Conservation (phyloP, 2,797 vertebrate species). For the Pelochelys cantorii region DNA sequence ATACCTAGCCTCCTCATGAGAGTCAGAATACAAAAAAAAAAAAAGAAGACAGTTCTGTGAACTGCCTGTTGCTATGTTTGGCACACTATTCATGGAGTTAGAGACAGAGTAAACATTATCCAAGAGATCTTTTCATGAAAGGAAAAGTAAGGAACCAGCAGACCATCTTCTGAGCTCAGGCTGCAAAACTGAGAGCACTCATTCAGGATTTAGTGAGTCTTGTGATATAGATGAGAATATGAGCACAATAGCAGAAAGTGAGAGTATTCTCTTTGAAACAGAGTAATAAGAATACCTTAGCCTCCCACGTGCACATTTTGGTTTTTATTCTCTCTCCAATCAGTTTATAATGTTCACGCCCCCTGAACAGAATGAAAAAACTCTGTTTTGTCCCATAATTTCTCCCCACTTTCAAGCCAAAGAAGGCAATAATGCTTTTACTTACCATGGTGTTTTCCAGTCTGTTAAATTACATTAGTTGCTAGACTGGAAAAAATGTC, state of each 20-base stretch:
- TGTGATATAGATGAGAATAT: background rate
- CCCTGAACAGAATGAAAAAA: background rate
- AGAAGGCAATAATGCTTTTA: background rate
- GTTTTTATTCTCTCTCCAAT: background rate
- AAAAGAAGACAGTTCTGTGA: rapidly evolving
- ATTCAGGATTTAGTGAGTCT: background rate
- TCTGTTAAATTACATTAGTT: rapidly evolving
- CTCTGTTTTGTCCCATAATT: background rate
- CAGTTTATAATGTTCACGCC: background rate
- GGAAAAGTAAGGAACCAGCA: background rate
- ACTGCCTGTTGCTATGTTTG: rapidly evolving
- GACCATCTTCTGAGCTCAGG: background rate
- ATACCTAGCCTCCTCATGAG: rapidly evolving
- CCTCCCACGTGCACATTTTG: rapidly evolving
- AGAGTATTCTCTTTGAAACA: background rate
- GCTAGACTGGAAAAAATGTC: background rate
- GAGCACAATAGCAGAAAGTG: rapidly evolving
- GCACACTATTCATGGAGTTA: rapidly evolving
- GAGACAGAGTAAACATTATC: rapidly evolving
- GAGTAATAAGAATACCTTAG: rapidly evolving
- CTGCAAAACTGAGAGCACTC: background rate
- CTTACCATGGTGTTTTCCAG: background rate
- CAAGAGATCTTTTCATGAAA: rapidly evolving
- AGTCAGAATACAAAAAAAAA: rapidly evolving
- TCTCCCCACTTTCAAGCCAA: background rate